Base-by-base conservation (phyloP, 1,140 invertebrate genomes). In the Aphidius ervi region DNA sequence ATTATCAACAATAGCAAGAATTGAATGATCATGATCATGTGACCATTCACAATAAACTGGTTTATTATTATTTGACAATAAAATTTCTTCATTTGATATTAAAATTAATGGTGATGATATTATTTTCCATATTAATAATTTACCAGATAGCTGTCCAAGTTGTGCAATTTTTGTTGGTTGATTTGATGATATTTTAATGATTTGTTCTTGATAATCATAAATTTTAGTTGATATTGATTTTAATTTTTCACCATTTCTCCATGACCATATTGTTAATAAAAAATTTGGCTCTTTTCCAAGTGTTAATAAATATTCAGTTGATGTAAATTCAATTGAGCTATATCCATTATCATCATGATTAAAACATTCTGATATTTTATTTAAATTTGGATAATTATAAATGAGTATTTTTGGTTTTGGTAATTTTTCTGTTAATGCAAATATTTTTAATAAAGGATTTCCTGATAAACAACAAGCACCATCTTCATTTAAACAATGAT, bases 181-280 rank as follows among this genome's bases (percentile, higher is more conserved):
- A 0, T 10, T 9, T 3, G 58, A 59, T 23, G 62, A 69, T 5
- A 70, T 57, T 10, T 58, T 66, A 0, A 79, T 56, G 3, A 58
- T 59, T 56, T 78, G 75, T 5, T 65, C 70, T 31, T 69, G 59
- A 0, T 64, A 39, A 56, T 78, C 74, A 0, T 31, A 1, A n/a
- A 80, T 67, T 0, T 9, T 5, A 0, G 77, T 76, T 5, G 63
- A 23, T 3, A 71, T 56, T 0, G 47, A 53, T 6, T 40, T 43
- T 2, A 81, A 56, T 48, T 72, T 75, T 10, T 70, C 63, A 0
- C 75, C 78, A 0, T 67, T 80, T 68, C 70, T 74, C 79, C 80
- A 81, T 3, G 58, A 68, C 79, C 80, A 81, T 5, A 81, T 43
- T 9, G 62, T 72, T 23, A 80, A 43, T 2, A 52, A 9, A 62